Percentiles rank a stretch among this genome's conserved stretches.
Evolutionary conservation across 1,140 invertebrate genomes (phyloP).

Genomic region (Dolichoris vasculosae): DNA sequence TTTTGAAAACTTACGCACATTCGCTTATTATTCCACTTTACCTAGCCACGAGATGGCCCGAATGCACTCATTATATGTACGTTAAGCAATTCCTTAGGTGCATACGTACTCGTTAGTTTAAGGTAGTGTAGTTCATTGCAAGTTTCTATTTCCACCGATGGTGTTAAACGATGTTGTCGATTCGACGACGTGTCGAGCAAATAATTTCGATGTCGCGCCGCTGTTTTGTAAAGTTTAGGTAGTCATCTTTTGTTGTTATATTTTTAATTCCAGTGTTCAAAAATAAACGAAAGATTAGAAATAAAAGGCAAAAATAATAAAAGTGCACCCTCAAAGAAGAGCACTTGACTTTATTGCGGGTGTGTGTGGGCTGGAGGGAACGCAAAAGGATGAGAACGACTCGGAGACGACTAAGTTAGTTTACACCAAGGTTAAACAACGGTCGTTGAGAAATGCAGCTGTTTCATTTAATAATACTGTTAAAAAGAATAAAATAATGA

Average conservation of each 20-base stretch:
- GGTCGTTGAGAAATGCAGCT: background rate
- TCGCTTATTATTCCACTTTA: slow-evolving; percentile 16
- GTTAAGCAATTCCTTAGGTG: background rate
- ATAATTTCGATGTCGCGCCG: background rate
- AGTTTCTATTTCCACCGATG: slow-evolving; percentile 17
- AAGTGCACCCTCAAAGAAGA: background rate
- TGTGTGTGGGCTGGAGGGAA: slow-evolving; percentile 12
- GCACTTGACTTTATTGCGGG: slow-evolving; percentile 24
- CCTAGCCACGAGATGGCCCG: too few relatives aligned
- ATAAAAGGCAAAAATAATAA: background rate
- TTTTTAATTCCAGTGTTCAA: too few relatives aligned
- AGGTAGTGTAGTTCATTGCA: background rate
- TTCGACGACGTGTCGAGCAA: slow-evolving; percentile 28
- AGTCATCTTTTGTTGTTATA: background rate
- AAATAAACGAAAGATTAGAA: background rate
- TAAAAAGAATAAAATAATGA: background rate
- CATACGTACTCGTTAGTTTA: background rate
- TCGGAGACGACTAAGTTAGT: slow-evolving; percentile 23
- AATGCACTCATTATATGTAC: background rate
- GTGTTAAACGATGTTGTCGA: slow-evolving; percentile 41
- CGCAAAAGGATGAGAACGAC: slow-evolving; percentile 26
- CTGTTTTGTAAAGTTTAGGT: background rate
- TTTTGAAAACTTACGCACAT: slow-evolving; percentile 5
- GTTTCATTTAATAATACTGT: background rate
- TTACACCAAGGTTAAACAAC: slow-evolving; percentile 4